Evolutionary conservation across 2,113 vertebrate genomes (phyloP).

Genomic region (Isurus oxyrinchus): DNA sequence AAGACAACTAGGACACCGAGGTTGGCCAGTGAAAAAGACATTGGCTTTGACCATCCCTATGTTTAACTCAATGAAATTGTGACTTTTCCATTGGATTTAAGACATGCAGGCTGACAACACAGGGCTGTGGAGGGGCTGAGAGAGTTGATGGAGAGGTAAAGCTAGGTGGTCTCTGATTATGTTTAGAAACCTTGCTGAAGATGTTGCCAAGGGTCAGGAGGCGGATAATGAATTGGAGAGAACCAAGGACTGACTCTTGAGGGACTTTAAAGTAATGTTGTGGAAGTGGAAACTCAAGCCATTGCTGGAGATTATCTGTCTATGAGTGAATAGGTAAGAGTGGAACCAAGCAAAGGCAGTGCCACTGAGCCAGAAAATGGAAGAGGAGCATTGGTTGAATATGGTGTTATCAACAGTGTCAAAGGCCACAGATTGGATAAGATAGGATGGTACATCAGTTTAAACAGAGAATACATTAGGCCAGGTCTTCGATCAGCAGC

Average conservation of each 20-base stretch:
- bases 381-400: neutral
- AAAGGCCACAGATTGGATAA: no score
- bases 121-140: neutral
- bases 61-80: neutral
- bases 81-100: neutral
- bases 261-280: neutral
- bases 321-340: neutral
- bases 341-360: neutral
- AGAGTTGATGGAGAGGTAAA: neutral
- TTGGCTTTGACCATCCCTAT: neutral
- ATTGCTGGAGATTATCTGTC: neutral
- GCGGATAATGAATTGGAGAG: neutral
- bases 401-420: no score
- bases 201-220: neutral
- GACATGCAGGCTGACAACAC: no score
- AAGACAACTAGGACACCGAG: neutral
- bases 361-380: neutral
- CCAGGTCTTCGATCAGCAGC: no score
- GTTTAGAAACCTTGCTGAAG: neutral
- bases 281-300: neutral
- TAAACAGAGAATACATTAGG: neutral
- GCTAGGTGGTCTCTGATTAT: neutral
- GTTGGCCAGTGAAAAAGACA: neutral
- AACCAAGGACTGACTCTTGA: neutral
- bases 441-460: neutral